phyloP scores from a whole-genome alignment of 2,888 invertebrate genomes.

The Cantharis rufa region DNA sequence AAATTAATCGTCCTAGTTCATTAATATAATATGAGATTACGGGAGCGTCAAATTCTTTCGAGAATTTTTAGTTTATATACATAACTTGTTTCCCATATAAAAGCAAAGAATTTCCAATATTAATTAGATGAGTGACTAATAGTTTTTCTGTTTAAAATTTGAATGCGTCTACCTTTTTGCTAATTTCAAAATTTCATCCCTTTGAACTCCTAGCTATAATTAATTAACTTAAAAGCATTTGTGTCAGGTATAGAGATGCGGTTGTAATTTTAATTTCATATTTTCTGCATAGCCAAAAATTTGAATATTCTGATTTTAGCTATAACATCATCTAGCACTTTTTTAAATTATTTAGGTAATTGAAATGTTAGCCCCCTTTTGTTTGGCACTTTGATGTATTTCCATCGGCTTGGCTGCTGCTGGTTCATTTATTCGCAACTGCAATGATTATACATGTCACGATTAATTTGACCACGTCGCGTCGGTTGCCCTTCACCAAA shows the following conservation, averaged over 20 bases:
- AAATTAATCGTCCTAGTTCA: neutral
- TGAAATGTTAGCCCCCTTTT: neutral
- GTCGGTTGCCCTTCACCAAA: neutral
- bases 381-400: neutral
- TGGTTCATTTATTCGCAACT: neutral
- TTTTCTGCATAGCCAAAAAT: neutral
- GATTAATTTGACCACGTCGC: neutral
- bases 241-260: neutral
- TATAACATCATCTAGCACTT: neutral
- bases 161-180: neutral
- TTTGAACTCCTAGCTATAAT: neutral
- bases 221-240: neutral
- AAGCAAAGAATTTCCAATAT: neutral
- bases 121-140: neutral
- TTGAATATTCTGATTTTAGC: neutral
- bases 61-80: neutral
- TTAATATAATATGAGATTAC: neutral
- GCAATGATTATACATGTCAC: neutral
- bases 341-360: neutral
- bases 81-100: neutral
- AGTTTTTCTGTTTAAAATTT: neutral
- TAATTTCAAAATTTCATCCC: neutral
- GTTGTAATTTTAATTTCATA: neutral
- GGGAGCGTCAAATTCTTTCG: neutral
- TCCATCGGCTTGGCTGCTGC: neutral